Conservation (phyloP, 2,888 invertebrate species). For the Phymatocera aterrima region DNA sequence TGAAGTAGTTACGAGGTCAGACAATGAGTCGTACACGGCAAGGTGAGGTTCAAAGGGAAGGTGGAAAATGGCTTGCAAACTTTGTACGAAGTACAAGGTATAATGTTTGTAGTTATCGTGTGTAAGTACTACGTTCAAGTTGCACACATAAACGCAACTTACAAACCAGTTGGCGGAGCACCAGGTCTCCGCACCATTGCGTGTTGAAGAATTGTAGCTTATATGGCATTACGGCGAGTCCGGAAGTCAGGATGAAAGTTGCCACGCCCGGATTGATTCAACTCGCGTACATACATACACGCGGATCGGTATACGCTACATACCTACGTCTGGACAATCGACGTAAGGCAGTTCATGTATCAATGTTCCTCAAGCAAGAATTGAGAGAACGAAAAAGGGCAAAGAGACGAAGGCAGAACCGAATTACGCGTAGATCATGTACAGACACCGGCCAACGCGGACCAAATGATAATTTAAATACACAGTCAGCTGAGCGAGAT, state of each 20-base stretch:
- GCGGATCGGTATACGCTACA: background rate
- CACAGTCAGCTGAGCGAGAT: background rate
- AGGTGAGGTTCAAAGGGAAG: constrained; percentile 15
- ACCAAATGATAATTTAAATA: too few relatives aligned
- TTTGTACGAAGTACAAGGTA: background rate
- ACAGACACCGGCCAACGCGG: background rate
- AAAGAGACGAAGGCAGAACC: background rate
- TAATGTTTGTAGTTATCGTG: background rate
- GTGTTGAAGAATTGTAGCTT: constrained; percentile 22
- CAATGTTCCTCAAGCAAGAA: too few relatives aligned
- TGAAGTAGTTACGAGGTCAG: background rate
- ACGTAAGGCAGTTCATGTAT: too few relatives aligned
- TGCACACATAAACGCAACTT: background rate
- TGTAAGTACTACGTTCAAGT: too few relatives aligned
- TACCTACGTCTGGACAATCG: too few relatives aligned
- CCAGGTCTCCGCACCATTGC: background rate
- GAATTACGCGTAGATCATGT: constrained; percentile 1
- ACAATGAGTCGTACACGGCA: constrained; percentile 9
- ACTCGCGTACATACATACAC: constrained; percentile 1
- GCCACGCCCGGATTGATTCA: constrained; percentile 40
- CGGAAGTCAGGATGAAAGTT: constrained; percentile 43
- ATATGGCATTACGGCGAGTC: constrained; percentile 6
- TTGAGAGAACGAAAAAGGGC: background rate
- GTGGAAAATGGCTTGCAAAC: background rate
- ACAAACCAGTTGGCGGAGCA: background rate